Evolutionary conservation across 2,797 vertebrate species (phyloP).

Genomic region (Sebastes hubbsi): DNA sequence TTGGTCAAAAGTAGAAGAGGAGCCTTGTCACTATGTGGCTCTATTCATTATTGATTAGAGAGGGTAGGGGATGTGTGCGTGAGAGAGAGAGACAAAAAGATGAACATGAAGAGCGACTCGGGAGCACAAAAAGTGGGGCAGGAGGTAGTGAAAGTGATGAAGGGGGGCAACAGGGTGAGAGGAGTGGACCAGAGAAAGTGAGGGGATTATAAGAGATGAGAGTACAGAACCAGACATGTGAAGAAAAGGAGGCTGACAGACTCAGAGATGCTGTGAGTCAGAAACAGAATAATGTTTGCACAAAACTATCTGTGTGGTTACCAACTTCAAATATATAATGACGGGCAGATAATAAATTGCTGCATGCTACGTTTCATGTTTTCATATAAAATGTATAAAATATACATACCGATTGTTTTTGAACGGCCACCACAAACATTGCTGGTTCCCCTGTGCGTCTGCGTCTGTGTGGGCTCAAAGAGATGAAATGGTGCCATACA

Average conservation of each 20-base stretch:
- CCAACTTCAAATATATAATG: not conserved
- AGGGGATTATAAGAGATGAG: not conserved
- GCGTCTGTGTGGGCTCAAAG: not conserved
- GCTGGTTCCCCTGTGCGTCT: not conserved
- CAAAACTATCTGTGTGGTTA: not conserved
- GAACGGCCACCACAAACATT: not conserved
- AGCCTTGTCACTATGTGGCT: constrained; percentile 44
- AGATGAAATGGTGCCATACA: not conserved
- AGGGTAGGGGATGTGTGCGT: not conserved
- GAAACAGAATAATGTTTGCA: not conserved
- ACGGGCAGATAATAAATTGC: not conserved
- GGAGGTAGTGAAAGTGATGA: not conserved
- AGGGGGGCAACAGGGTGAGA: not conserved
- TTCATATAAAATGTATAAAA: not conserved
- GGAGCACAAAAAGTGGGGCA: not conserved
- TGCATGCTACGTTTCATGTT: not conserved
- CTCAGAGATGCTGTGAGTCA: not conserved
- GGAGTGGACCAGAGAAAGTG: not conserved
- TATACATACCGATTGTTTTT: not conserved
- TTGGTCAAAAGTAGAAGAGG: constrained; percentile 50
- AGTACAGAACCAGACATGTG: not conserved
- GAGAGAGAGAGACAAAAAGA: not conserved
- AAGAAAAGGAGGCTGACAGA: not conserved
- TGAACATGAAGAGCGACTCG: not conserved
- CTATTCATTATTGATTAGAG: constrained; percentile 63